Conservation (phyloP, 2,113 vertebrate species). For the Bufo bufo region DNA sequence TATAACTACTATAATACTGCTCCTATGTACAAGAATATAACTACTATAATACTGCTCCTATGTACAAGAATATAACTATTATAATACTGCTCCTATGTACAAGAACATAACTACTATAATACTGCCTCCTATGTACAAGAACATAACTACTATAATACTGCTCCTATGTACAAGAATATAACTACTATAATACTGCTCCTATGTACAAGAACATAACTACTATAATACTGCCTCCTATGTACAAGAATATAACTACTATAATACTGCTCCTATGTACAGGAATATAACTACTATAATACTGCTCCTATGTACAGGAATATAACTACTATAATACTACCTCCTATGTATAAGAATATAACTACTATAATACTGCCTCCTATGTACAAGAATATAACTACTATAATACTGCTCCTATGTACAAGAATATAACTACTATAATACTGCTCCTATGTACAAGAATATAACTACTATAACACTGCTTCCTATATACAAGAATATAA, state of each 20-base stretch:
- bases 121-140: background rate
- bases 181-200: background rate
- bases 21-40: constrained; percentile 5
- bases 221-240: background rate
- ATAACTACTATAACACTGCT: constrained; percentile 1
- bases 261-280: background rate
- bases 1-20: constrained; percentile 9
- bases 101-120: background rate
- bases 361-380: constrained; percentile 7
- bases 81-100: background rate
- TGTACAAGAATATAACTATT: background rate
- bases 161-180: background rate
- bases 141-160: background rate
- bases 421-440: constrained; percentile 18
- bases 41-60: constrained; percentile 7
- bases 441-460: constrained; percentile 1
- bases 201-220: background rate
- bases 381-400: constrained; percentile 10
- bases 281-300: no score
- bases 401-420: background rate
- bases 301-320: background rate
- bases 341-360: constrained; percentile 7
- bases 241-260: background rate
- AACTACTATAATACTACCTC: constrained; percentile 8
- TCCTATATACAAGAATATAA: constrained; percentile 5